Evolutionary conservation across 2,888 invertebrate species (phyloP), one percentile per base, ranked within the genome.

Genomic region (Dicyrtoma fusca): DNA sequence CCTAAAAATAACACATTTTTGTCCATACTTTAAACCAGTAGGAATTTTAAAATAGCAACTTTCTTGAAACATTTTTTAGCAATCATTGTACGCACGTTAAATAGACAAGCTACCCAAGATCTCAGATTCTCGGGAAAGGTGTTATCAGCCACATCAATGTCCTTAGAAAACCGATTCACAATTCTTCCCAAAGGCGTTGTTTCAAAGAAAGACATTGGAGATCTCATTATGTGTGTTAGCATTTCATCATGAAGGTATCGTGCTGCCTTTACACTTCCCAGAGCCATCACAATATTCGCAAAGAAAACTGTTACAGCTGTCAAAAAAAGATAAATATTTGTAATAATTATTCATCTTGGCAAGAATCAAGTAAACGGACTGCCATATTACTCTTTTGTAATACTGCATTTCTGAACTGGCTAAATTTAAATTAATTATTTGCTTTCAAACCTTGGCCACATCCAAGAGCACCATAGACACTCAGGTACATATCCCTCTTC

Each of bases 381-480:
- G n/a, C n/a, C n/a, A n/a, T n/a, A n/a, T n/a, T n/a, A n/a, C n/a
- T n/a, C n/a, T n/a, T n/a, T n/a, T n/a, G n/a, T n/a, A n/a, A n/a
- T n/a, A n/a, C n/a, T n/a, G n/a, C n/a, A n/a, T n/a, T n/a, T n/a
- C n/a, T n/a, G n/a, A n/a, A n/a, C n/a, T n/a, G n/a, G n/a, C n/a
- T n/a, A n/a, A n/a, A n/a, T n/a, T n/a, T n/a, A n/a, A n/a, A n/a
- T n/a, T 70, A 74, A 63, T 69, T n/a, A n/a, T n/a, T n/a, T n/a
- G n/a, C 79, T 73, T 73, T 85, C 89, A 87, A 88, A 94, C 94
- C 93, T 90, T 95, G 95, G 73, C 91, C 92, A 77, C 91, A 85
- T 76, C 95, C 95, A 74, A 95, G 88, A 23, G 89, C 92, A 75
- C 92, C 95, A 83, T 95, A 95, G n/a, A 94, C 92, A 66, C 93